Base-by-base conservation (phyloP, 1,140 invertebrate species). In the Octopus sinensis region DNA sequence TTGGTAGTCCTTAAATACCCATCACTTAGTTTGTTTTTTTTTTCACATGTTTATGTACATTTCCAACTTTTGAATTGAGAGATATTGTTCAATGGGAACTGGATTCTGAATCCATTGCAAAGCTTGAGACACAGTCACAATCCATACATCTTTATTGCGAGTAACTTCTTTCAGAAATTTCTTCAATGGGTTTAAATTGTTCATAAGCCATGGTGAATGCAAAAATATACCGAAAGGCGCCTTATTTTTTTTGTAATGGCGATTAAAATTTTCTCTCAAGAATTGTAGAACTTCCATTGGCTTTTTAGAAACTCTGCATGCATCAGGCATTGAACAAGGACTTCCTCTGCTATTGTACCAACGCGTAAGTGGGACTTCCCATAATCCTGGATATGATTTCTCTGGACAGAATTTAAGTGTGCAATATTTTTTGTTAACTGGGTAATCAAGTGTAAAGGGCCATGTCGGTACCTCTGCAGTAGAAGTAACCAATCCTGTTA, bases 301-400 rank as follows among this genome's bases (percentile, higher is more conserved):
- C 0, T 83, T 84, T 0, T 13, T 12, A n/a, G 81, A 82, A 81
- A 96, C 96, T 92, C 68, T 83, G 71, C 97, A 98, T 43, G 96
- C 97, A 90, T 98, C 96, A 4, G 96, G n/a, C 96, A 98, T 98
- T 84, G 96, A 96, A 87, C 97, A 98, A 76, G 96, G n/a, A 96
- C 4, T 97, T 91, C 86, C 96, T 95, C 98, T 96, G 88, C 97
- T 96, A 5, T n/a, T 84, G 78, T 85, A 86, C 84, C 82, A 83
- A 87, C 96, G 96, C 83, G 92, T 94, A 6, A 87, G 80, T 10
- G 85, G 5, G n/a, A 86, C 81, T 76, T 86, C 86, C 86, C 86
- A 87, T 43, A 86, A 73, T 53, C 84, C 85, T 0, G 86, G 85
- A 54, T 83, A 86, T 12, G 84, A 83, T 23, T 76, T 81, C 23